Evolutionary conservation across 1,140 invertebrate genomes (phyloP).

Genomic region (Drosophila virilis): DNA sequence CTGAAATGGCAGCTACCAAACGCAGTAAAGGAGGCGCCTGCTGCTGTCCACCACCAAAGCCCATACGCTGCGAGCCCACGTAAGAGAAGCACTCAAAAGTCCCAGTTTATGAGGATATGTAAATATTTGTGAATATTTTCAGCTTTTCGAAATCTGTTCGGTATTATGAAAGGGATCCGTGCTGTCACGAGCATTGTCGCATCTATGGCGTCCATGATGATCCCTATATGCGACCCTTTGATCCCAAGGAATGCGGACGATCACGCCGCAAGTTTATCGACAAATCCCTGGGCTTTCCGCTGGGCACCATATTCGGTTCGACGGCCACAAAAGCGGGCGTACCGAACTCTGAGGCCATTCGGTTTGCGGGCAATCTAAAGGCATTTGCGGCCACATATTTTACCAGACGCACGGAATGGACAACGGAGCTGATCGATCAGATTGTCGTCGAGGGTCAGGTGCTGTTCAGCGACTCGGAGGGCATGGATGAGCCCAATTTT

Average conservation of each 20-base stretch:
- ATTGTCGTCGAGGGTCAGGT: slow-evolving; percentile 53
- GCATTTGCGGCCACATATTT: slow-evolving; percentile 61
- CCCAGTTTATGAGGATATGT: not conserved
- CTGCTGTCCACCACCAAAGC: not conserved
- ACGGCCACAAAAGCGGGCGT: not conserved
- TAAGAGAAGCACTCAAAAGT: not conserved
- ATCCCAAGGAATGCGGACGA: slow-evolving; percentile 48
- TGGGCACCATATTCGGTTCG: slow-evolving; percentile 38
- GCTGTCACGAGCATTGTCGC: slow-evolving; percentile 50
- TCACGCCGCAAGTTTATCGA: slow-evolving; percentile 37
- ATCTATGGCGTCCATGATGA: slow-evolving; percentile 61
- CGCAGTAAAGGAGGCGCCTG: slow-evolving; percentile 22
- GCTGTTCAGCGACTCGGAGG: slow-evolving; percentile 57
- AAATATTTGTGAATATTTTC: not conserved
- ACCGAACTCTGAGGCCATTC: slow-evolving; percentile 48
- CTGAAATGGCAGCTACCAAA: slow-evolving; percentile 36
- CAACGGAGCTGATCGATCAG: slow-evolving; percentile 52
- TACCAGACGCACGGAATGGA: slow-evolving; percentile 59
- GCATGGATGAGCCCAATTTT: slow-evolving; percentile 42
- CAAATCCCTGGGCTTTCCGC: slow-evolving; percentile 55
- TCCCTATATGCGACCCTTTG: slow-evolving; percentile 50
- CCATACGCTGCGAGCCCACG: slow-evolving; percentile 16
- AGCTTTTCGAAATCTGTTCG: slow-evolving; percentile 9
- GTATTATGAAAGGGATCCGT: slow-evolving; percentile 40
- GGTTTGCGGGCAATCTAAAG: slow-evolving; percentile 53